These are phyloP conservation scores for Linnaemya tessellans DNA, from an alignment of 2,888 invertebrate genomes.

Conservation along the genomic window DNA sequence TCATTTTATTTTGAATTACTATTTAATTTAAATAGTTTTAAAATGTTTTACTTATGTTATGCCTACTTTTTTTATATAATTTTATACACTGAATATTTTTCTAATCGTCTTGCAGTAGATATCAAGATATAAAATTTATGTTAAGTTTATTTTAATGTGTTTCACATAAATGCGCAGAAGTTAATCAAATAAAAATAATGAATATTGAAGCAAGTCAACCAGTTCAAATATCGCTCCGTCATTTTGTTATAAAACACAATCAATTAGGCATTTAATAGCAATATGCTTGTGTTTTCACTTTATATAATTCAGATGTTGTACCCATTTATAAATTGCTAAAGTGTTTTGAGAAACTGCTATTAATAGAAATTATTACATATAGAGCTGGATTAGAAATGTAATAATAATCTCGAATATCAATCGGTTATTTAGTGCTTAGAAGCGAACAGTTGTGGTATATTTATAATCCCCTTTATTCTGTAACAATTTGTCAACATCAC, in stretches of 20 bases:
- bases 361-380: too few species aligned
- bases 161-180: neutral
- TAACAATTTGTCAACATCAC: too few species aligned
- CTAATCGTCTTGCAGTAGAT: neutral
- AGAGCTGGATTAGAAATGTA: too few species aligned
- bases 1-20: neutral
- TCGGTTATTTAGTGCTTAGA: too few species aligned
- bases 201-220: neutral
- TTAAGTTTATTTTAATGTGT: slow-evolving; percentile 1
- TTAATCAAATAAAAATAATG: neutral
- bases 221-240: neutral
- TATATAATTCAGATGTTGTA: too few species aligned
- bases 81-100: neutral
- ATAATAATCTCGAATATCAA: too few species aligned
- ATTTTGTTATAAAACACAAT: neutral
- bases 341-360: too few species aligned
- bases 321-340: too few species aligned
- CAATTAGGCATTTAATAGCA: neutral
- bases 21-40: neutral
- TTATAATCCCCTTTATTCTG: too few species aligned
- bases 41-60: neutral
- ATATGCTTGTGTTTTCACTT: too few species aligned
- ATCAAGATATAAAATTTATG: neutral
- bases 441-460: too few species aligned
- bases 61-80: neutral